A percentile compares a stretch with the other conserved stretches of the same genome.
Evolutionary conservation across 2,113 vertebrate genomes (phyloP).

Genomic region (Tringa solitaria): DNA sequence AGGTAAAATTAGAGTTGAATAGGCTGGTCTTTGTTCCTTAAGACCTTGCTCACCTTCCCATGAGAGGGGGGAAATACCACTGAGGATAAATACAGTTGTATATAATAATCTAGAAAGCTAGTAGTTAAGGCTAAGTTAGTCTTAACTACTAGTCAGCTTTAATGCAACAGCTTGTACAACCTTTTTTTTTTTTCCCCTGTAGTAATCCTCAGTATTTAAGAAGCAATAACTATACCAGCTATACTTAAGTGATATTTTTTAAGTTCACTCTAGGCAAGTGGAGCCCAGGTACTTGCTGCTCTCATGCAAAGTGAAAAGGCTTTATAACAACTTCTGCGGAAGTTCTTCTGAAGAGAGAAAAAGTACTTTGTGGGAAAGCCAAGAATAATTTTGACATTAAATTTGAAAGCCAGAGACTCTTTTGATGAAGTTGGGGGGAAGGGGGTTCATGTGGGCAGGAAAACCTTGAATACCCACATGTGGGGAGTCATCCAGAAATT

Average conservation of each 20-base stretch:
- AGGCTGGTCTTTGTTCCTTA: neutral
- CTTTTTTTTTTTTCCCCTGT: neutral
- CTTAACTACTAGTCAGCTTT: neutral
- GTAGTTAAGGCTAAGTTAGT: neutral
- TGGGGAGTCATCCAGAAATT: conserved; percentile 11
- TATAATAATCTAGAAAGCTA: neutral
- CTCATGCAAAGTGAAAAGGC: neutral
- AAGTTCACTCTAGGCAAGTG: neutral
- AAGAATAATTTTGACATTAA: neutral
- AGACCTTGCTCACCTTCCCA: neutral
- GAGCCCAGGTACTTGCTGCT: neutral
- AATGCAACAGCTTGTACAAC: neutral
- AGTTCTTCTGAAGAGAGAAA: neutral
- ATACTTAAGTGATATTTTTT: neutral
- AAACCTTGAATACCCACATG: neutral
- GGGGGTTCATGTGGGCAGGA: neutral
- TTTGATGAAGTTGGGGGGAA: neutral
- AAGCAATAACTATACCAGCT: neutral
- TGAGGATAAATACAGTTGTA: neutral
- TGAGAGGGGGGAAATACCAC: neutral
- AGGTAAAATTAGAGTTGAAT: neutral
- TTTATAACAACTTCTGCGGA: neutral
- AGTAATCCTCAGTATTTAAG: neutral
- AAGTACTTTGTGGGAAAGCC: neutral
- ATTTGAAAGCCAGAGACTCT: neutral